Conservation (phyloP, 2,797 vertebrate species). For the Pangasius djambal region DNA sequence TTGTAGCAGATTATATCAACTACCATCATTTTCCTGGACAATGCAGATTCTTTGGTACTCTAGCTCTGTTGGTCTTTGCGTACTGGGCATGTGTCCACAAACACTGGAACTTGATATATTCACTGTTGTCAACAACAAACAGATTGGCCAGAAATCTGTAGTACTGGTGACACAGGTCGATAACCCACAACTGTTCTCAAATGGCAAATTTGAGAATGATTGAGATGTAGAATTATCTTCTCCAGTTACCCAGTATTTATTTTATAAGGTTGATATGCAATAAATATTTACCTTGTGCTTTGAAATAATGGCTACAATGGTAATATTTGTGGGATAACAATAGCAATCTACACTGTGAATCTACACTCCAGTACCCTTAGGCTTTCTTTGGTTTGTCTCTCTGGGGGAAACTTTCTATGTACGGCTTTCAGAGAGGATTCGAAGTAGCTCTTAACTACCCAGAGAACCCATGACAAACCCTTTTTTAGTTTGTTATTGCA, state of each 20-base stretch:
- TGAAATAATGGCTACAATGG: not conserved
- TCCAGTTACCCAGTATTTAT: not conserved
- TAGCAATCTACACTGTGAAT: not conserved
- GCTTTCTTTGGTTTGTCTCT: not conserved
- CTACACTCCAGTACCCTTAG: not conserved
- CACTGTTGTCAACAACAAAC: constrained; percentile 1
- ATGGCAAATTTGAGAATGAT: constrained; percentile 5
- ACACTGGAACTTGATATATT: constrained; percentile 45
- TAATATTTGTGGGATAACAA: not conserved
- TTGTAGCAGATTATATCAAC: not conserved
- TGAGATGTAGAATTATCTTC: not conserved
- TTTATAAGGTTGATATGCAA: not conserved
- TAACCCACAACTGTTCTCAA: constrained; percentile 5
- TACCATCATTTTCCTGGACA: not conserved
- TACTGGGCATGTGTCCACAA: constrained; percentile 47
- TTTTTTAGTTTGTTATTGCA: not conserved
- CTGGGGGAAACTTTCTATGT: not conserved
- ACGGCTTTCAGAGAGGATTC: not conserved
- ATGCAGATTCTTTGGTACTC: not conserved
- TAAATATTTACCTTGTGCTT: not conserved
- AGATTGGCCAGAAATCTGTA: not conserved
- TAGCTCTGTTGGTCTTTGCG: constrained; percentile 44
- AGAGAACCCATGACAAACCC: not conserved
- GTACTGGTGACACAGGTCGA: not conserved
- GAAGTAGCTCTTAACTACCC: not conserved